Evolutionary conservation across 1,140 invertebrate species (phyloP), one percentile per base, ranked within the genome.

Genomic region (Caerostris darwini): DNA sequence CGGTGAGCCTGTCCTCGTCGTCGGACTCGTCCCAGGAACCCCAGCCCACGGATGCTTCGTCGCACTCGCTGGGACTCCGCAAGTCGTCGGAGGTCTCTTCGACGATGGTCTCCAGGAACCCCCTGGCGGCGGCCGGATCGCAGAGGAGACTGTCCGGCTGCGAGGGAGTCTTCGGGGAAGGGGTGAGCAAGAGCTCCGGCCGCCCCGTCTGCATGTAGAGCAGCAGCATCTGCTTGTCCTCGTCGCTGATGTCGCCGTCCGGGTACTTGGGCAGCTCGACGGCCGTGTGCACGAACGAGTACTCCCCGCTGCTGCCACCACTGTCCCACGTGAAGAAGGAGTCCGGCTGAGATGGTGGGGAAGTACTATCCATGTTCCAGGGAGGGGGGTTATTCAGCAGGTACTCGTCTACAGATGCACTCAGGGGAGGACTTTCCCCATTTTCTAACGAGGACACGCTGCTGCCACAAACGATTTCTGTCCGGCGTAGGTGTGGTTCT

Each of bases 41-140:
- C 94, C 94, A 94, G 14, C 94, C 94, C 0, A 94, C 14, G 10
- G 94, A 94, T 3, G 64, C 58, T 57, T 94, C 94, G 7, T 94
- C 94, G 34, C 94, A 92, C 19, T 94, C 94, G 57, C 94, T 94
- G 3, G 90, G 83, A 57, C 94, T 94, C 4, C 67, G 50, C 67
- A 94, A 14, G 82, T 95, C 94, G 56, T 95, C 95, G 0, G 94
- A 94, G 53, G 83, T 92, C 61, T 95, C 94, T 53, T 95, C 94
- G n/a, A 95, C 77, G 57, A 95, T 95, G 10, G 94, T 95, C 53
- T 95, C 94, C 54, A 95, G 87, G 54, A 92, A 94, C 61, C 93
- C 93, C n/a, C 90, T 90, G 7, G 53, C 90, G 0, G 85, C 67
- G 5, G 71, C 71, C 4, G 69, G 91, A 71, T 93, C 91, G 14